Base-by-base conservation (phyloP, 2,888 invertebrate genomes). In the Mimas tiliae region DNA sequence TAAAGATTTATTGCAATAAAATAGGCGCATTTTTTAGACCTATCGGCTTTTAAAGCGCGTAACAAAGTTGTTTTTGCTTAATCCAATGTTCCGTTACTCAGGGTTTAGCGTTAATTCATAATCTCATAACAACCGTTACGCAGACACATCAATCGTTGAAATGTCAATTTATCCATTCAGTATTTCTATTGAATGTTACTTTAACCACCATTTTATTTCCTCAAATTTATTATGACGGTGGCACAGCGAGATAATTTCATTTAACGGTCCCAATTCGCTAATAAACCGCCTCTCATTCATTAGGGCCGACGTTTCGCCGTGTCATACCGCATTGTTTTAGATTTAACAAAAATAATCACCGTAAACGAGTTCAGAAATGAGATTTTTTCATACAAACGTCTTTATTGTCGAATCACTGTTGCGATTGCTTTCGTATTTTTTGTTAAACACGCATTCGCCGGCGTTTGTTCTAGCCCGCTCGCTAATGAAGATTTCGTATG, bases 401-500 rank as follows among this genome's bases (percentile, higher is more conserved):
- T 76, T 83, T 87, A 83, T 78, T 82, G 91, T 85, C 86, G 89
- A 90, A 87, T 93, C 92, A 93, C 86, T 82, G 80, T 85, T 79
- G 84, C 84, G 83, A 83, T 86, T 84, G 86, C 84, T 82, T 88
- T 86, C 81, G 79, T 82, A 72, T 70, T 75, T 76, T 74, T 73
- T 78, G 85, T 86, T 84, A 84, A 84, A 87, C 88, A 87, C 88
- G 84, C 80, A 80, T 85, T 81, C 81, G 80, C 81, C 79, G 86
- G 85, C 84, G 82, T 80, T 82, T 80, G 81, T 81, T 83, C 87
- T 86, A 86, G 84, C 87, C 85, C 84, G 82, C 82, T 86, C 82
- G 82, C 84, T 87, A 86, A 89, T 90, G 86, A 88, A 88, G 89
- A 88, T 89, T 91, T 86, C 85, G 89, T 89, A 89, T 90, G 78